phyloP scores from a whole-genome alignment of 2,797 vertebrate species.

The Parauchenoglanis punctatus region DNA sequence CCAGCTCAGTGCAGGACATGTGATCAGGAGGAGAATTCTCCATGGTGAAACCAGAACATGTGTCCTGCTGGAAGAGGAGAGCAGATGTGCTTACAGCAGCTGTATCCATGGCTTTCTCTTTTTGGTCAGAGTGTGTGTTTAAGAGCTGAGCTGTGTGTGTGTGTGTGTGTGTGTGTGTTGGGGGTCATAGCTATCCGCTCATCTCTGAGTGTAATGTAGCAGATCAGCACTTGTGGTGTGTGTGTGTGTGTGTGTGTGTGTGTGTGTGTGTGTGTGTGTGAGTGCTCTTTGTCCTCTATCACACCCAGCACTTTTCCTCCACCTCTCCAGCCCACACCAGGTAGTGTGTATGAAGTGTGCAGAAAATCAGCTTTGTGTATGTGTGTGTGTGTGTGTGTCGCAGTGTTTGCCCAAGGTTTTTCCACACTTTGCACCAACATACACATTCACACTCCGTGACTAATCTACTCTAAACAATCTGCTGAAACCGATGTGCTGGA shows the following conservation, averaged over 20 bases:
- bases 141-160: not conserved
- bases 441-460: not conserved
- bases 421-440: not conserved
- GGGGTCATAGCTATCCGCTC: not conserved
- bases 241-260: constrained; percentile 28
- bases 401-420: not conserved
- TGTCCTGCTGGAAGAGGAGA: not conserved
- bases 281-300: constrained; percentile 22
- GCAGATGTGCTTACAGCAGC: too few species aligned
- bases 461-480: not conserved
- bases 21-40: not conserved
- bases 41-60: not conserved
- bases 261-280: constrained; percentile 23
- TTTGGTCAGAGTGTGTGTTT: too few species aligned
- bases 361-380: constrained; percentile 40
- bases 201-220: not conserved
- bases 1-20: not conserved
- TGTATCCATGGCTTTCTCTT: too few species aligned
- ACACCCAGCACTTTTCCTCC: constrained; percentile 12
- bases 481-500: not conserved
- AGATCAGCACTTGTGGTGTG: constrained; percentile 24
- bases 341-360: constrained; percentile 36
- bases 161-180: not conserved
- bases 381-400: constrained; percentile 34
- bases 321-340: constrained; percentile 40